These are phyloP conservation scores for Heteropelma amictum DNA, from an alignment of 2,888 invertebrate genomes.

Conservation along the genomic window DNA sequence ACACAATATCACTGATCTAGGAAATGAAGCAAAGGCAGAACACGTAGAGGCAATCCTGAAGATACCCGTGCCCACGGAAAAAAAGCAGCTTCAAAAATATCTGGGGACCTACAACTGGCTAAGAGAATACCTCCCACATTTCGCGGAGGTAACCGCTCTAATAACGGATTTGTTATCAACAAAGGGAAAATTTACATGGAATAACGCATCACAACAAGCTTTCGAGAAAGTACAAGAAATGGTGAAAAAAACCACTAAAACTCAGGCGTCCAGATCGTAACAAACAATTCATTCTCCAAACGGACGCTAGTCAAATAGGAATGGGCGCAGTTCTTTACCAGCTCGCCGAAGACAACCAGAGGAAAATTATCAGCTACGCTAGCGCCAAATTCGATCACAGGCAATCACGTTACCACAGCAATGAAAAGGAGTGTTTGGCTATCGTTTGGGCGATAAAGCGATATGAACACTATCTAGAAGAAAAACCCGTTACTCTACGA, in stretches of 20 bases:
- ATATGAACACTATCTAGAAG: constrained; percentile 15
- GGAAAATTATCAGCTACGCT: too few relatives aligned
- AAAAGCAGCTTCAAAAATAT: not conserved
- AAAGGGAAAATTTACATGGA: not conserved
- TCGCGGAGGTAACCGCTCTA: not conserved
- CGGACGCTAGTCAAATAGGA: too few relatives aligned
- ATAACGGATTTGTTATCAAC: not conserved
- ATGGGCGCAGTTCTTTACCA: too few relatives aligned
- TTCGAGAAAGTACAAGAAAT: not conserved
- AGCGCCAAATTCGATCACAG: not conserved
- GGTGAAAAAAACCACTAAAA: not conserved
- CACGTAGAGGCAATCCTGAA: not conserved
- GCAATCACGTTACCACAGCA: too few relatives aligned
- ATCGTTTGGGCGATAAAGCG: not conserved
- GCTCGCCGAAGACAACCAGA: too few relatives aligned
- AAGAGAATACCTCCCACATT: not conserved
- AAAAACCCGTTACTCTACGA: constrained; percentile 8
- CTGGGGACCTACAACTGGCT: not conserved
- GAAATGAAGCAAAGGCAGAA: constrained; percentile 29
- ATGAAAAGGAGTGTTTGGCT: too few relatives aligned
- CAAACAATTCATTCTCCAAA: not conserved
- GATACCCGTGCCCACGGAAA: not conserved
- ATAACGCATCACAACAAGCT: not conserved
- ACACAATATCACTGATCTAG: not conserved
- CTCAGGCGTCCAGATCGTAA: not conserved